Conservation (phyloP, 53 echinoderm and acorn worm genomes). For the Apostichopus leukothele region DNA sequence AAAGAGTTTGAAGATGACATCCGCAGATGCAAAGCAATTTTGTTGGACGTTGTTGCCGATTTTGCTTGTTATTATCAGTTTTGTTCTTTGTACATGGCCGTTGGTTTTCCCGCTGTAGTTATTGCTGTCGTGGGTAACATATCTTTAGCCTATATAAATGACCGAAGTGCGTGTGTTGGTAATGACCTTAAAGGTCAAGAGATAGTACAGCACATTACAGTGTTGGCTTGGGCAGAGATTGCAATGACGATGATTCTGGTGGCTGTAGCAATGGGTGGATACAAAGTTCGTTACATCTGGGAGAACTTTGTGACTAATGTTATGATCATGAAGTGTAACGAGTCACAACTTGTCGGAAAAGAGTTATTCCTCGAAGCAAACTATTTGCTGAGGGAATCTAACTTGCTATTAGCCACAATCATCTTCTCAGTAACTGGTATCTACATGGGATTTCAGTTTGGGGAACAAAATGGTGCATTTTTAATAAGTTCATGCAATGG, state of each 20-base stretch:
- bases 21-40: not conserved
- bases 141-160: not conserved
- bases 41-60: not conserved
- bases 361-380: not conserved
- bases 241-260: not conserved
- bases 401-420: not conserved
- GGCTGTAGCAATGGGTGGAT: not conserved
- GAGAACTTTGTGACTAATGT: not conserved
- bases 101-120: not conserved
- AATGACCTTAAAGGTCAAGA: not conserved
- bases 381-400: not conserved
- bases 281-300: not conserved
- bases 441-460: conserved; percentile 1
- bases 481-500: not conserved
- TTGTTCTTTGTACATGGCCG: not conserved
- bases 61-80: not conserved
- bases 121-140: not conserved
- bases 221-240: not conserved
- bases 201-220: not conserved
- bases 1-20: conserved; percentile 7
- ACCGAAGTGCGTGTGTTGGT: not conserved
- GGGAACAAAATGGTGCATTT: not conserved
- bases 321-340: not conserved
- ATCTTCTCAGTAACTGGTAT: not conserved
- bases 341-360: not conserved